Percentiles rank a stretch among this genome's conserved stretches.
phyloP scores from a whole-genome alignment of 2,113 vertebrate species.

The Apaloderma vittatum region DNA sequence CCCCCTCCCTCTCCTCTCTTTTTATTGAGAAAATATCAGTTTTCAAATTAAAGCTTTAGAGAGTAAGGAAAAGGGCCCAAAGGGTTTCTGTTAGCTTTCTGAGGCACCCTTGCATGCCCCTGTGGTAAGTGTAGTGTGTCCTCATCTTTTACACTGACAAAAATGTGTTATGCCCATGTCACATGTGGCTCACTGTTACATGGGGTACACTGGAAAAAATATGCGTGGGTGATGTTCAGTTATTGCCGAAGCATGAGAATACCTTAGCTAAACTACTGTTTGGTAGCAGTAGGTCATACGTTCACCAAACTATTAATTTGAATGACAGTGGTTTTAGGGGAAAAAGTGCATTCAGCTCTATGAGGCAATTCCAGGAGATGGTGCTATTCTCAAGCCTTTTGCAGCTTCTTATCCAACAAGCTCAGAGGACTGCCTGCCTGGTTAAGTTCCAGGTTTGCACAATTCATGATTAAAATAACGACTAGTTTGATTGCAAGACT shows the following conservation, averaged over 20 bases:
- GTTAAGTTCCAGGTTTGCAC: background rate
- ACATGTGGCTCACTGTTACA: rapidly evolving
- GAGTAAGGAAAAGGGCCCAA: background rate
- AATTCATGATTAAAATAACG: background rate
- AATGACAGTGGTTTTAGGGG: rapidly evolving
- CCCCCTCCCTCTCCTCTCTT: no score
- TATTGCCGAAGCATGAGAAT: background rate
- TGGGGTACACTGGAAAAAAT: background rate
- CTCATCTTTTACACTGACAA: background rate
- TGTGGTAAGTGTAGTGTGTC: background rate
- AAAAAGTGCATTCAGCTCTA: background rate
- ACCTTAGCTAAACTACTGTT: background rate
- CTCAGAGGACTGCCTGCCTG: background rate
- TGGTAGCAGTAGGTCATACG: rapidly evolving
- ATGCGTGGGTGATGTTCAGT: rapidly evolving
- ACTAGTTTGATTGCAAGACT: background rate
- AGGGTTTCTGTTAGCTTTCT: background rate
- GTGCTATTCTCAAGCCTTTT: slow-evolving; percentile 47
- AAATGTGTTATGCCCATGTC: background rate
- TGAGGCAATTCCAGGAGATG: slow-evolving; percentile 37
- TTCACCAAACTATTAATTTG: background rate
- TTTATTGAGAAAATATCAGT: background rate
- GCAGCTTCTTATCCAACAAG: background rate
- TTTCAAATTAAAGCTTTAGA: background rate
- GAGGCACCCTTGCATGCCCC: background rate